phyloP scores from a whole-genome alignment of 2,888 invertebrate species.

The Archips xylosteana region DNA sequence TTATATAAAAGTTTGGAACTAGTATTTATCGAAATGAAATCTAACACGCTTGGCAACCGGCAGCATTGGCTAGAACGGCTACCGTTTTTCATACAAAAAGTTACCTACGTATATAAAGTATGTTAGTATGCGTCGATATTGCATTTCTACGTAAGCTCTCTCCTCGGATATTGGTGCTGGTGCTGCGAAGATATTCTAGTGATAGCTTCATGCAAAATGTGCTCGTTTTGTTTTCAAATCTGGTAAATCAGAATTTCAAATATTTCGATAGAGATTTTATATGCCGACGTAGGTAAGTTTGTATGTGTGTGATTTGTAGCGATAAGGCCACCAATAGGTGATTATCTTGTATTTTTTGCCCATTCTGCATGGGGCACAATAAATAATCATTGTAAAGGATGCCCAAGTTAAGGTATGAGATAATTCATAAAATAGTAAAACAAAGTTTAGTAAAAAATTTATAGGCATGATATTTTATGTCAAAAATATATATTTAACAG shows the following conservation, averaged over 20 bases:
- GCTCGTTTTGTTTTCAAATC: conserved; percentile 42
- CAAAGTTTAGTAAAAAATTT: too few species aligned
- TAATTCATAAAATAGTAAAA: too few species aligned
- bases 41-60: conserved; percentile 25
- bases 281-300: conserved; percentile 3
- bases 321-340: too few species aligned
- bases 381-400: too few species aligned
- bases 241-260: conserved; percentile 41
- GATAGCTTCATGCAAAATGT: conserved; percentile 43
- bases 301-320: too few species aligned
- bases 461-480: too few species aligned
- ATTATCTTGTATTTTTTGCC: too few species aligned
- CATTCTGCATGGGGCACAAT: too few species aligned
- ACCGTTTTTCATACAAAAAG: conserved; percentile 21
- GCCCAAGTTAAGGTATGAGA: too few species aligned
- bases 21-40: conserved; percentile 23
- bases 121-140: conserved; percentile 38
- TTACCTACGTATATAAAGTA: conserved; percentile 17
- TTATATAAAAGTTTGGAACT: not conserved
- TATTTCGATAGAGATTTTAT: conserved; percentile 30
- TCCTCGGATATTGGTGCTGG: conserved; percentile 33
- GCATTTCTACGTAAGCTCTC: conserved; percentile 42
- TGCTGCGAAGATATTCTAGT: conserved; percentile 38
- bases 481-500: too few species aligned
- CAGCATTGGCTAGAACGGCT: conserved; percentile 4